These are phyloP conservation scores for Bombyx mandarina DNA, from an alignment of 1,140 invertebrate genomes.

Conservation along the genomic window DNA sequence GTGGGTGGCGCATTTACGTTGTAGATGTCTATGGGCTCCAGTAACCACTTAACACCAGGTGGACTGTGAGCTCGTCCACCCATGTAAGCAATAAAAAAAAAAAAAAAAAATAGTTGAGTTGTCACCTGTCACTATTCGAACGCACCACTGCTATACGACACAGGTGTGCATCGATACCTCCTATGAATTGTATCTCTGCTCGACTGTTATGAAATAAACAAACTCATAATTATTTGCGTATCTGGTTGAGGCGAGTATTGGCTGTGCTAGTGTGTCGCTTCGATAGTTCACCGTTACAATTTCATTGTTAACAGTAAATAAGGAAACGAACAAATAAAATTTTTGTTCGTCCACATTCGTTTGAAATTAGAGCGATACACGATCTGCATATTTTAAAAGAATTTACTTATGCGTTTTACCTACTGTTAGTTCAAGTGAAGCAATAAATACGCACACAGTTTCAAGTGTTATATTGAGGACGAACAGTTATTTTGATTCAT, in stretches of 20 bases:
- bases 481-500: neutral
- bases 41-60: no score
- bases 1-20: no score
- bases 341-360: conserved; percentile 7
- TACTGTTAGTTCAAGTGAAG: conserved; percentile 17
- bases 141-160: no score
- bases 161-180: no score
- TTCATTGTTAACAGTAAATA: conserved; percentile 13
- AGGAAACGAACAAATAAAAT: conserved; percentile 12
- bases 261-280: conserved; percentile 4
- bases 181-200: no score
- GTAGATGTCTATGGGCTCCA: no score
- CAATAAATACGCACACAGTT: conserved; percentile 2
- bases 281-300: conserved; percentile 7
- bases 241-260: neutral
- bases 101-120: no score
- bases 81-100: no score
- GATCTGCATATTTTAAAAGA: conserved; percentile 8
- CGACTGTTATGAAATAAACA: no score
- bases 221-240: conserved; percentile 3
- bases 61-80: no score
- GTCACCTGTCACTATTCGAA: no score
- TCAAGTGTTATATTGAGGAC: conserved; percentile 4
- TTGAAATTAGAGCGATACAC: conserved; percentile 12
- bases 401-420: neutral